Base-by-base conservation (phyloP, 2,888 invertebrate genomes). In the Phlogophora meticulosa region DNA sequence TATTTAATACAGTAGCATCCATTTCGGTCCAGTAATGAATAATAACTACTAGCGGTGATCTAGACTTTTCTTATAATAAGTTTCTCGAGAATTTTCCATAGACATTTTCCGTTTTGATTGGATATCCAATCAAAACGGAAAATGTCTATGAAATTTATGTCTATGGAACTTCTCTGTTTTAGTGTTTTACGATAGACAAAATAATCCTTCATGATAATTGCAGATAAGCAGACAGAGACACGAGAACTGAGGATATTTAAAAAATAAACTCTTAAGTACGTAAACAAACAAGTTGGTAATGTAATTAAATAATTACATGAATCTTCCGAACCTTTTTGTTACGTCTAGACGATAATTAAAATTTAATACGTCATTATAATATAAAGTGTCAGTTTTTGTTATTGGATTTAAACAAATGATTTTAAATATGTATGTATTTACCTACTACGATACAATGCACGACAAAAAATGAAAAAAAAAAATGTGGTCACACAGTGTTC, bases 311-410 rank as follows among this genome's bases (percentile, higher is more conserved):
- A 13, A 42, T 42, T 22, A 24, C 24, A 4, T 7, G 4, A 10
- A 17, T 45, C 22, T 36, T 40, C 24, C 9, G 11, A 48, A 36
- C 2, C 1, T 42, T 72, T 52, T 38, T 56, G 34, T 22, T 1
- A 10, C 17, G 56, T 36, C 42, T 72, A 48, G 52, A 65, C 57
- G 52, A 20, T 15, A 7, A 22, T 48, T 11, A 5, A 42, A 38
- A 42, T 56, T 56, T n/a, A n/a, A 48, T 22, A 22, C 2, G 36
- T 40, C 7, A 56, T 40, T 32, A 2, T 22, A n/a, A 32, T 13
- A n/a, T 28, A 13, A 20, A 4, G 15, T 36, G 32, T 52, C 10
- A 17, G 7, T 52, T 42, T 52, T 36, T 11, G 10, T 22, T 52
- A 32, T n/a, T 43, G 3, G 3, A 40, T 42, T 53, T 38, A 1